phyloP scores from a whole-genome alignment of 2,113 vertebrate species.

The Uropsilus gracilis region DNA sequence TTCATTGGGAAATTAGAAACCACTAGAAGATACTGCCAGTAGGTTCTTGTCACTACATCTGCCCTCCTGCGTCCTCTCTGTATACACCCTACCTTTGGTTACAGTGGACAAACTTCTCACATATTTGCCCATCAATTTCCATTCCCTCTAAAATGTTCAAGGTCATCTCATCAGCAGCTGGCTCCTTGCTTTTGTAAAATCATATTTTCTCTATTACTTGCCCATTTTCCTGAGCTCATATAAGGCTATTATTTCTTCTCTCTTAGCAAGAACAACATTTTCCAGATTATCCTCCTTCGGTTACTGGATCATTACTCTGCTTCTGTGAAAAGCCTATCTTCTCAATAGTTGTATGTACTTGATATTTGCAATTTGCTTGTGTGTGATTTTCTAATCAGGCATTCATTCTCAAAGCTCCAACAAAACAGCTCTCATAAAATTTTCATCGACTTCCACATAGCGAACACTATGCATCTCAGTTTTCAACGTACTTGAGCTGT shows the following conservation, averaged over 20 bases:
- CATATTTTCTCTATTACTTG: neutral
- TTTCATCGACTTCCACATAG: neutral
- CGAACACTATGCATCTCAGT: neutral
- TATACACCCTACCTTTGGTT: neutral
- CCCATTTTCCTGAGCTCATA: neutral
- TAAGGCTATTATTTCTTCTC: constrained; percentile 11
- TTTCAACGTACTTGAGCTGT: neutral
- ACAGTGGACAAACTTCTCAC: neutral
- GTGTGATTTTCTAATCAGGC: neutral
- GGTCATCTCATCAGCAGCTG: neutral
- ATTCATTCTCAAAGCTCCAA: neutral
- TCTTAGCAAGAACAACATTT: neutral
- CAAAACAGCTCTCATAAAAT: neutral
- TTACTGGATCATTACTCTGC: neutral
- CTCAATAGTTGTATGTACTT: neutral
- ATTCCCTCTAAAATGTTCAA: neutral
- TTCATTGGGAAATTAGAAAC: neutral
- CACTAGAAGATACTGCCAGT: neutral
- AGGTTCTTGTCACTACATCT: neutral
- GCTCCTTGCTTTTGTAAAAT: neutral
- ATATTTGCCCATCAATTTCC: neutral
- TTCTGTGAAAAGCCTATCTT: constrained; percentile 23
- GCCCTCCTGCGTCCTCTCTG: neutral
- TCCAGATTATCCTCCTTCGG: neutral
- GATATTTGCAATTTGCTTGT: constrained; percentile 7